Conservation (phyloP, 2,797 vertebrate genomes). For the Martes flavigula region DNA sequence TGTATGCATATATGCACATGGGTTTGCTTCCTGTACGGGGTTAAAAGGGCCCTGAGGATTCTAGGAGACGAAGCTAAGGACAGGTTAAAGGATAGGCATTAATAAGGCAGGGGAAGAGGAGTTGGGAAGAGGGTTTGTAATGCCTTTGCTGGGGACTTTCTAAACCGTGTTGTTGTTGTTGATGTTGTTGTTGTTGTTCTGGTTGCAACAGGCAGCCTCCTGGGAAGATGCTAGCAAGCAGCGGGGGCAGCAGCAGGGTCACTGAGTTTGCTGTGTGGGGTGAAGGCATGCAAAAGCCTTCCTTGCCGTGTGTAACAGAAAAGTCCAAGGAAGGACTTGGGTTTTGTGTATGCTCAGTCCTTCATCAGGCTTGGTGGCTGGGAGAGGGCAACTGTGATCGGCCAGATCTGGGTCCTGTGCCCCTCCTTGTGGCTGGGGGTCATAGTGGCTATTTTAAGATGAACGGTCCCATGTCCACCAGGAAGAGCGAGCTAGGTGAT, state of each 20-base stretch:
- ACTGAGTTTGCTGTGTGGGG: rapidly evolving
- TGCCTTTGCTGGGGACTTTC: not conserved
- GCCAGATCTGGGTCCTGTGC: not conserved
- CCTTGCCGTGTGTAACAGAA: not conserved
- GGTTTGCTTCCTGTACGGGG: not conserved
- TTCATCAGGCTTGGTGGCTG: not conserved
- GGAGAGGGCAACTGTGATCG: rapidly evolving
- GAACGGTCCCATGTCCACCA: not conserved
- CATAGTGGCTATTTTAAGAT: not conserved
- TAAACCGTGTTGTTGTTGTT: not conserved
- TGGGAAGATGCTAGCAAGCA: not conserved
- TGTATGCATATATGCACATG: not conserved
- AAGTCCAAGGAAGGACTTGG: not conserved
- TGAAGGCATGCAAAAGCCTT: not conserved
- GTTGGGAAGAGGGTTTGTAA: not conserved
- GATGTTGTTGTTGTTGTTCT: not conserved
- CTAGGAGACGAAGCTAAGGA: constrained; percentile 2
- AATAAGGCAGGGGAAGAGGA: not conserved
- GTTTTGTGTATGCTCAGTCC: not conserved
- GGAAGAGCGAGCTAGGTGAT: not conserved
- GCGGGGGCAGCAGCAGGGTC: no score
- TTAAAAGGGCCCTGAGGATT: constrained; percentile 32
- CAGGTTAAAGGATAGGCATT: constrained; percentile 27
- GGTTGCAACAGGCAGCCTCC: not conserved
- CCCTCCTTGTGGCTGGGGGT: rapidly evolving